A percentile compares a stretch with the other conserved stretches of the same genome.
These are phyloP conservation scores for Copsychus sechellarum DNA, from an alignment of 2,113 vertebrate species.

Conservation along the genomic window DNA sequence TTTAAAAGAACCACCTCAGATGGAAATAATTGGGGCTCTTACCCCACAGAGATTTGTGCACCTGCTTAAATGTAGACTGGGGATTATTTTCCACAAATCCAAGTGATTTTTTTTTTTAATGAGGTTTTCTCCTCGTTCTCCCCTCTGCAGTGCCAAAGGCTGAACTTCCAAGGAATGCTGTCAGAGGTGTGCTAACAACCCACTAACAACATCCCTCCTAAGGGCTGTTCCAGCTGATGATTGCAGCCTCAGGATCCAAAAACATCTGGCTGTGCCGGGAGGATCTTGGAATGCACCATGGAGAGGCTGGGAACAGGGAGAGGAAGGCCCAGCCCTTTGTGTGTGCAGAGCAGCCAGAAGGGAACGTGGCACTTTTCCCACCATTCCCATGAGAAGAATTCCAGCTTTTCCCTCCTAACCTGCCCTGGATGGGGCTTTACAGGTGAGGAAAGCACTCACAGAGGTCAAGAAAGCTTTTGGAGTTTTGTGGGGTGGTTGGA, in stretches of 20 bases:
- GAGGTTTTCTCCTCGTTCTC: neutral
- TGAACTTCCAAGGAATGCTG: neutral
- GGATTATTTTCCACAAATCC: neutral
- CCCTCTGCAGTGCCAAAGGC: neutral
- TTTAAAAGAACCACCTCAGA: neutral
- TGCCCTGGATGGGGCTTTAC: neutral
- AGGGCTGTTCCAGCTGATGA: neutral
- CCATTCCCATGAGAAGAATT: neutral
- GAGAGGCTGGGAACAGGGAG: neutral
- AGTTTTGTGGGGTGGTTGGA: neutral
- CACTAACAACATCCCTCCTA: neutral
- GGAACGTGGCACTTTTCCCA: neutral
- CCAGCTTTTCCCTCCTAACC: neutral
- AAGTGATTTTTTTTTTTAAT: neutral
- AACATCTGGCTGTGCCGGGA: neutral
- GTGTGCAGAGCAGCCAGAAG: fast-evolving
- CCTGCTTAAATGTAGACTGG: neutral
- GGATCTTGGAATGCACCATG: neutral
- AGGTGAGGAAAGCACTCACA: fast-evolving
- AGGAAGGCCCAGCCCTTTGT: neutral
- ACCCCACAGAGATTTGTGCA: neutral
- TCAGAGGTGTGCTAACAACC: neutral
- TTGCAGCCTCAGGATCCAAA: neutral
- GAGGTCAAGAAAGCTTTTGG: neutral
- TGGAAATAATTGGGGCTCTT: neutral